phyloP scores from a whole-genome alignment of 2,797 vertebrate species.

The Forpus xanthops region DNA sequence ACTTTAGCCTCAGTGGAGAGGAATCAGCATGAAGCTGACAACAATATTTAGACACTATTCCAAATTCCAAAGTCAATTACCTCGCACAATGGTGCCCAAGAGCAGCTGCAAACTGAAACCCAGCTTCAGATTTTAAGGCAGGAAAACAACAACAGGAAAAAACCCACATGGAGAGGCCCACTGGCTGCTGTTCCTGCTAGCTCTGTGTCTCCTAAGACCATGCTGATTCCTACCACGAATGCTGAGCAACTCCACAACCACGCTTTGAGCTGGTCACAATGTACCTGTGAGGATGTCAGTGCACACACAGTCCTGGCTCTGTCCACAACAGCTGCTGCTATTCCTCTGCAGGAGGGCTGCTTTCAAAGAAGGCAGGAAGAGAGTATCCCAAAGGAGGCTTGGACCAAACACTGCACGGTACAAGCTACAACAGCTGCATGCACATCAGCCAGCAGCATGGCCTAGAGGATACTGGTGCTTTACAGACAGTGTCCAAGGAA shows the following conservation, averaged over 20 bases:
- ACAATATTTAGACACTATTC: constrained; percentile 11
- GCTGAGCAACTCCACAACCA: background rate
- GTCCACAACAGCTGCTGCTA: background rate
- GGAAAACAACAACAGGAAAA: background rate
- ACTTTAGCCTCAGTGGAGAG: background rate
- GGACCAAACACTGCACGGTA: rapidly evolving
- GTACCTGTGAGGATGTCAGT: background rate
- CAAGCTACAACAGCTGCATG: background rate
- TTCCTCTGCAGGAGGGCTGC: background rate
- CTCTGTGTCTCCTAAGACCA: background rate
- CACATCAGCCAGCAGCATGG: background rate
- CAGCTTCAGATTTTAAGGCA: background rate
- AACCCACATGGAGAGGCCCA: background rate
- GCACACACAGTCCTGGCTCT: background rate
- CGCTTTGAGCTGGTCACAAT: rapidly evolving
- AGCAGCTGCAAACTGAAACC: background rate
- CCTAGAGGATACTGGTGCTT: background rate
- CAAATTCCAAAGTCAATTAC: constrained; percentile 13
- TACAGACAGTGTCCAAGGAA: background rate
- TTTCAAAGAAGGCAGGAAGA: background rate
- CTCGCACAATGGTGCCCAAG: background rate
- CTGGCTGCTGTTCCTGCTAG: background rate
- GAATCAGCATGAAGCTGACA: constrained; percentile 45
- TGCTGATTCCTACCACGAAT: rapidly evolving
- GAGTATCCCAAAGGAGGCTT: background rate